Base-by-base conservation (phyloP, 2,797 vertebrate species). In the Microctenopoma steveboyesi region DNA sequence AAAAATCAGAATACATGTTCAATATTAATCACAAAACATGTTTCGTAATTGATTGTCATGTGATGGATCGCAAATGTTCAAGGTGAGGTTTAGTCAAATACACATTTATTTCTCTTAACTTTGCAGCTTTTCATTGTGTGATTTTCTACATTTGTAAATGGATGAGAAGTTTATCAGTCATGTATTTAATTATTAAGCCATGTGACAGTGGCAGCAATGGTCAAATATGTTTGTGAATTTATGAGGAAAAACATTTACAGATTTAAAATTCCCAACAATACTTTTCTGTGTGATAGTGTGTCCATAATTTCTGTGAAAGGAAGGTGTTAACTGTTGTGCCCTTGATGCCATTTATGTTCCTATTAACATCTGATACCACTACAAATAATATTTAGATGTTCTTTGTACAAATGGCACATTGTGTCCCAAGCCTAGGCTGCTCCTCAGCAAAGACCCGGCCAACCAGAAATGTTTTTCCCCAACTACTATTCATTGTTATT, bases 21-120 rank as follows among this genome's bases (percentile, higher is more conserved):
- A 63, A 69, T 42, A 64, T 47, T 12, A 45, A 59, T 77, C 13
- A 35, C 16, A 15, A 35, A 48, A 45, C 55, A 6, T 39, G 2
- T 56, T 12, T 46, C 5, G 45, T 47, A 11, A 57, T 30, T 37
- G 22, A n/a, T 8, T 67, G n/a, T 4, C 15, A 22, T 70, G 40
- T 22, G 0, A 0, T 7, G 16, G 11, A 18, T 33, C 33, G 9
- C 28, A 28, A 27, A 58, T 50, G 45, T 53, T 67, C 6, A 71
- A 56, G 7, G 4, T 64, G 7, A 65, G 13, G 22, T 53, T 37
- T 30, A 40, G 56, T 60, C 7, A 50, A 33, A 33, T 14, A 3
- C 46, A 2, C 8, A 2, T 15, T 30, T 28, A 37, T 39, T 39
- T 8, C 3, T 52, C 13, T 43, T 22, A 57, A 49, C 28, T 16